Evolutionary conservation across 2,797 vertebrate species (phyloP).

Genomic region (Coluber constrictor): DNA sequence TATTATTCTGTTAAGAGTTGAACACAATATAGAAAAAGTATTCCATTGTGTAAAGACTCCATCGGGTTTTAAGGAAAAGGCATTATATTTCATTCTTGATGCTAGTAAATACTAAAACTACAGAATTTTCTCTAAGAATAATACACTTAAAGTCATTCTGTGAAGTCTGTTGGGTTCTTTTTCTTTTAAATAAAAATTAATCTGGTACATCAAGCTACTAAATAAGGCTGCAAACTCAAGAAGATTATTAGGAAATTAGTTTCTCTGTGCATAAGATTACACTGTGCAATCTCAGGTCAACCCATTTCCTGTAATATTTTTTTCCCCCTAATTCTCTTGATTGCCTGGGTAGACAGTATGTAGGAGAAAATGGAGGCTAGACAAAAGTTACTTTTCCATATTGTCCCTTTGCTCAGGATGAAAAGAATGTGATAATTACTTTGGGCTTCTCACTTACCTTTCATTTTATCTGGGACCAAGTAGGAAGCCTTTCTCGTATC

Average conservation of each 20-base stretch:
- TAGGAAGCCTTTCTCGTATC: background rate
- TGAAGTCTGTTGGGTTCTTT: background rate
- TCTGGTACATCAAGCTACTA: background rate
- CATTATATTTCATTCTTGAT: background rate
- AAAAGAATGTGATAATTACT: conserved; percentile 28
- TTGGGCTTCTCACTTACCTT: conserved; percentile 14
- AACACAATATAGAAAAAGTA: background rate
- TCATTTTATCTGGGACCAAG: background rate
- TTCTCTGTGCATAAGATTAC: background rate
- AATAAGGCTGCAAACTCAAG: background rate
- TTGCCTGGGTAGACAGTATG: background rate
- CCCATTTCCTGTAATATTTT: background rate
- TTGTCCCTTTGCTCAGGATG: background rate
- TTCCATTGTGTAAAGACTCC: background rate
- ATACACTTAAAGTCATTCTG: background rate
- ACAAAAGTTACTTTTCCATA: background rate
- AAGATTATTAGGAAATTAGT: background rate
- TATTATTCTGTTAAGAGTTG: background rate
- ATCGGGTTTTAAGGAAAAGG: background rate
- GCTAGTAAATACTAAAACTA: background rate
- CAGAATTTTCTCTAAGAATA: background rate
- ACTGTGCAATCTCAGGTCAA: background rate
- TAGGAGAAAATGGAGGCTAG: background rate
- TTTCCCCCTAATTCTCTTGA: background rate
- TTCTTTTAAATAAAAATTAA: background rate